Base-by-base conservation (phyloP, 2,113 vertebrate genomes). In the Sula dactylatra region DNA sequence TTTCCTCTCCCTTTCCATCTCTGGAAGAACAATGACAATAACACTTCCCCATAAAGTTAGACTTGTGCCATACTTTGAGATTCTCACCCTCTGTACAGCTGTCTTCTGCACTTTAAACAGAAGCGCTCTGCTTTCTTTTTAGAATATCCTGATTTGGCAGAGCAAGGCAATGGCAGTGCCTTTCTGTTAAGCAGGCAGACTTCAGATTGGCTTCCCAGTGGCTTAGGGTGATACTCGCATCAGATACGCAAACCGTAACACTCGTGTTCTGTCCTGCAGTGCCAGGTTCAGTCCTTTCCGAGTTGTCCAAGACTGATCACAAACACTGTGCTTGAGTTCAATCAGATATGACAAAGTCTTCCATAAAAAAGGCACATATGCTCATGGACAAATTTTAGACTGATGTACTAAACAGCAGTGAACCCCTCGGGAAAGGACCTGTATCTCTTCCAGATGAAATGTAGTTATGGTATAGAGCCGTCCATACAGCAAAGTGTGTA, bases 1-100 rank as follows among this genome's bases (percentile, higher is more conserved):
- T 93, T 76, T 54, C 52, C 59, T 19, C 19, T 87, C 16, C 4
- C 7, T 95, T 95, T 85, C 44, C 34, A 93, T 17, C 66, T 95
- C 62, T 85, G n/a, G 54, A 85, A 94, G 49, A 93, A 86, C 76
- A 90, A 92, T 85, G 61, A 82, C 47, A 76, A 54, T 86, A 82
- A 38, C 80, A 85, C 54, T 25, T 90, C 5, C 54, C 42, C 13
- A 20, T 58, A 88, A 96, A 93, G 81, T 84, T 79, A 94, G 81
- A 72, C 93, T 83, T 82, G 34, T 82, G 34, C 66, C 0, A 0
- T 77, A 90, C 66, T 77, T 92, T 49, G 34, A 95, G 93, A 95
- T 82, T 79, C n/a, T 76, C 29, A 55, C 65, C 29, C 58, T 93
- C 50, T 56, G 14, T 73, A 84, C n/a, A 50, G 62, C 65, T 85